Evolutionary conservation across 2,113 vertebrate species (phyloP).

Genomic region (Lota lota): DNA sequence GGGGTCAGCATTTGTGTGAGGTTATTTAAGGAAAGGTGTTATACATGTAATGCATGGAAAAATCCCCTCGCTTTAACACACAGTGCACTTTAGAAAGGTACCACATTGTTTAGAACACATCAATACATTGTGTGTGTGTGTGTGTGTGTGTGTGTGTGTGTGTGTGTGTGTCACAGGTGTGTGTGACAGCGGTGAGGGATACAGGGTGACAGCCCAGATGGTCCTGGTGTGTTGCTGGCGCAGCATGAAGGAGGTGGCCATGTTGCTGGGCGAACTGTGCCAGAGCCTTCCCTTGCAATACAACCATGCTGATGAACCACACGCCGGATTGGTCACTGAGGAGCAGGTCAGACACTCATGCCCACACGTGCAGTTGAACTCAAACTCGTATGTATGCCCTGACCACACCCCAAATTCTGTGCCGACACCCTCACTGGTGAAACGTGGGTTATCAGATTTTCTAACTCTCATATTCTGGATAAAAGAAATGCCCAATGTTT

Average conservation of each 20-base stretch:
- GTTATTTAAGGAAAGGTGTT: too few species aligned
- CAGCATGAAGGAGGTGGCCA: constrained; percentile 95
- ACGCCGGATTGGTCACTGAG: constrained; percentile 75
- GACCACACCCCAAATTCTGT: too few species aligned
- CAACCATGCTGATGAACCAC: constrained; percentile 29
- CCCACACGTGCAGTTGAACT: constrained; percentile 5
- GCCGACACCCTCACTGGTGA: too few species aligned
- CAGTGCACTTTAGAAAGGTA: too few species aligned
- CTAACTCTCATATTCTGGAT: too few species aligned
- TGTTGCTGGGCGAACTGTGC: constrained; percentile 88
- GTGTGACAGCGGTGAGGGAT: constrained; percentile 51
- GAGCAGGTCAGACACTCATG: constrained; percentile 78
- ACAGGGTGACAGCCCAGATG: constrained; percentile 93
- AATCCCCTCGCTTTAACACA: too few species aligned
- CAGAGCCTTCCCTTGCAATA: constrained; percentile 78
- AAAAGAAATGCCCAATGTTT: too few species aligned
- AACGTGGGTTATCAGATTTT: too few species aligned
- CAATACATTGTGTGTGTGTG: too few species aligned
- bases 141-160: too few species aligned
- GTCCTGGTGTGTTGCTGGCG: constrained; percentile 96
- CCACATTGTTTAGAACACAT: too few species aligned
- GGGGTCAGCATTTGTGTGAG: constrained; percentile 54
- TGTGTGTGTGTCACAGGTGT: constrained; percentile 38
- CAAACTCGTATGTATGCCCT: not conserved
- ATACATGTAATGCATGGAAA: too few species aligned